Evolutionary conservation across 2,797 vertebrate species (phyloP).

Genomic region (Novumbra hubbsi): DNA sequence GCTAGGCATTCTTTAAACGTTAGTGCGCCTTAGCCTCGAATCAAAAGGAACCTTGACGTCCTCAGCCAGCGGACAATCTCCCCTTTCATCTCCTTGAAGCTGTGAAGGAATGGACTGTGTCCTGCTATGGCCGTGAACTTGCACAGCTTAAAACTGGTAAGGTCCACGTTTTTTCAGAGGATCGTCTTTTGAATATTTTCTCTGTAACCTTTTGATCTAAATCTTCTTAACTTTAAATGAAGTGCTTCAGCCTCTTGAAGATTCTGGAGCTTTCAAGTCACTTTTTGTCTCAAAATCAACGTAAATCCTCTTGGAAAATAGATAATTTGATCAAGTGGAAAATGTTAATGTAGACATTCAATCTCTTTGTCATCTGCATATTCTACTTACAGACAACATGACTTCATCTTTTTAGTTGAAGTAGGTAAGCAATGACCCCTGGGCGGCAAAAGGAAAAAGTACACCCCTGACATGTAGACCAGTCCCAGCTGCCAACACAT

Average conservation of each 20-base stretch:
- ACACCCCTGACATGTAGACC: too few relatives aligned
- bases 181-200: conserved; percentile 66
- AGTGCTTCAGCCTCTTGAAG: conserved; percentile 75
- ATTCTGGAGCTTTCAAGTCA: conserved; percentile 72
- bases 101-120: conserved; percentile 67
- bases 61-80: conserved; percentile 57
- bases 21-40: conserved; percentile 59
- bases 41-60: conserved; percentile 45
- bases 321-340: conserved; percentile 48
- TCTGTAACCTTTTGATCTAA: conserved; percentile 80
- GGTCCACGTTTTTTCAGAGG: conserved; percentile 52
- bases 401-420: conserved; percentile 15
- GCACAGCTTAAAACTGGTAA: conserved; percentile 68
- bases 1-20: conserved; percentile 59
- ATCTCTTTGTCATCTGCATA: conserved; percentile 30
- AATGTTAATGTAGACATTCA: conserved; percentile 51
- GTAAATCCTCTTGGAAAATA: conserved; percentile 68
- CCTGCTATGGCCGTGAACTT: conserved; percentile 72
- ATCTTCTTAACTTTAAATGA: conserved; percentile 83
- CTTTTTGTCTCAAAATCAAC: conserved; percentile 70
- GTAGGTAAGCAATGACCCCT: not conserved
- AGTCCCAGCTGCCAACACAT: too few relatives aligned
- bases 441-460: too few relatives aligned
- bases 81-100: conserved; percentile 67
- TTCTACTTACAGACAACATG: conserved; percentile 30